Evolutionary conservation across 2,888 invertebrate species (phyloP).

Genomic region (Pterobdella sp.): DNA sequence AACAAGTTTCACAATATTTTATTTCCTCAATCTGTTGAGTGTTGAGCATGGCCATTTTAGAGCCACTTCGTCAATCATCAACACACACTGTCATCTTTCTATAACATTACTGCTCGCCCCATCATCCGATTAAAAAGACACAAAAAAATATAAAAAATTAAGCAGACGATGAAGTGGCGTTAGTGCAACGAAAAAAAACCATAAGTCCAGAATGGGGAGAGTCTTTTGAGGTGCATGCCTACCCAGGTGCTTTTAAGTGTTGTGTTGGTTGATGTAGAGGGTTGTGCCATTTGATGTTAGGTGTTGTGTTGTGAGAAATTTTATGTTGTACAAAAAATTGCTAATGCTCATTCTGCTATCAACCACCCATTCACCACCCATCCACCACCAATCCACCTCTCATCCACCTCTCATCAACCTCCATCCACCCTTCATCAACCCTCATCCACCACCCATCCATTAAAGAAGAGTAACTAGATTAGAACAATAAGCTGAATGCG

Average conservation of each 20-base stretch:
- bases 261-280: not conserved
- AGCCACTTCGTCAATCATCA: too few relatives aligned
- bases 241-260: constrained; percentile 36
- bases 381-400: not conserved
- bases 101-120: too few relatives aligned
- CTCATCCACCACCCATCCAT: not conserved
- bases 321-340: not conserved
- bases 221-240: constrained; percentile 55
- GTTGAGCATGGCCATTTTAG: too few relatives aligned
- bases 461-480: too few relatives aligned
- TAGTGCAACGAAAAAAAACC: constrained; percentile 54
- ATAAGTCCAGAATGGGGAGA: constrained; percentile 54
- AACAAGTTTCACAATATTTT: too few relatives aligned
- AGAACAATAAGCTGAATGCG: too few relatives aligned
- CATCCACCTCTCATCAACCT: not conserved
- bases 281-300: not conserved
- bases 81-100: too few relatives aligned
- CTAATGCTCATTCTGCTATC: not conserved
- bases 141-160: not conserved
- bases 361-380: not conserved
- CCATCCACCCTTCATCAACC: not conserved
- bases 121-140: not conserved
- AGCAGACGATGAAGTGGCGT: not conserved
- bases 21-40: too few relatives aligned
- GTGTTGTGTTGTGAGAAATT: not conserved